Conservation (phyloP, 2,113 vertebrate genomes). For the Ranitomeya imitator region DNA sequence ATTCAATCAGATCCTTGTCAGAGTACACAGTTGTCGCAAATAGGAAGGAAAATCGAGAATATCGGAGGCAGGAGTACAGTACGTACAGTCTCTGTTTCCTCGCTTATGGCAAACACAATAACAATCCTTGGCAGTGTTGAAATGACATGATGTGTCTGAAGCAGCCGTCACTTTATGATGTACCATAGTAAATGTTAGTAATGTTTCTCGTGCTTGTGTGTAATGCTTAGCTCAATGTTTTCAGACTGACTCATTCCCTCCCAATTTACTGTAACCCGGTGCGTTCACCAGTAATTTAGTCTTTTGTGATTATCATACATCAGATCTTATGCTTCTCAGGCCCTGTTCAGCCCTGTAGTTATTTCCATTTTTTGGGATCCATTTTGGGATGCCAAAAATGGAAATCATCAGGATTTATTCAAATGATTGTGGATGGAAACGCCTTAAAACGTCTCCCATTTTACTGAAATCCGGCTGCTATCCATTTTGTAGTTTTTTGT, state of each 20-base stretch:
- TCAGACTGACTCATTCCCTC: conserved; percentile 25
- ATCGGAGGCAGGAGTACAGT: conserved; percentile 3
- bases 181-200: conserved; percentile 15
- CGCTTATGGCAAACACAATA: background rate
- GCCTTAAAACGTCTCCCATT: no score
- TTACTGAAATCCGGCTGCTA: no score
- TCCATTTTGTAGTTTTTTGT: no score
- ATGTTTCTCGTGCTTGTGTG: conserved; percentile 36
- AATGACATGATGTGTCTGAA: conserved; percentile 37
- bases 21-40: background rate
- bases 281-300: background rate
- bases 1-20: background rate
- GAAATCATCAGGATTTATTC: no score
- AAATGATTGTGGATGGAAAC: no score
- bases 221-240: conserved; percentile 35
- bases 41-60: background rate
- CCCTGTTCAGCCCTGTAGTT: no score
- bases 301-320: background rate
- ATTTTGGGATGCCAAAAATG: no score
- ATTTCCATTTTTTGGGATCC: no score
- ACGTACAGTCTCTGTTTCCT: conserved; percentile 26
- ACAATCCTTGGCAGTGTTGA: conserved; percentile 42
- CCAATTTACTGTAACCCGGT: conserved; percentile 22
- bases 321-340: background rate
- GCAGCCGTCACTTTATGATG: conserved; percentile 30